A percentile compares a stretch with the other conserved stretches of the same genome.
Evolutionary conservation across 2,888 invertebrate genomes (phyloP).

Genomic region (Periphyllus acericola): DNA sequence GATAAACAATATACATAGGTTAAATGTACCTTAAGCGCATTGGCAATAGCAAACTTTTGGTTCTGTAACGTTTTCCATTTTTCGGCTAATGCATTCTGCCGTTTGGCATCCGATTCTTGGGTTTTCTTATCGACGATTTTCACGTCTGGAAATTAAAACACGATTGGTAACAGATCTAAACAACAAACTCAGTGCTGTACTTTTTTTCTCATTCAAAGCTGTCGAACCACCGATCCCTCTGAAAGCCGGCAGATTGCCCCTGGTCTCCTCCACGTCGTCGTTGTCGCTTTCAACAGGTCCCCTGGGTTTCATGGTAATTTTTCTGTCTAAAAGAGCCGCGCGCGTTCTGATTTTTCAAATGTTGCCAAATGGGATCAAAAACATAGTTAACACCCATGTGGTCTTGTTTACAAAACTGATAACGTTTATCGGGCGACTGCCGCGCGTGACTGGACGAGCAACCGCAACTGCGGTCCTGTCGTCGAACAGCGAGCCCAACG

Average conservation of each 20-base stretch:
- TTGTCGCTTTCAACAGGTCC: not conserved
- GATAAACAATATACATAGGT: not conserved
- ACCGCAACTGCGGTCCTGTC: not conserved
- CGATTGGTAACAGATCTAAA: not conserved
- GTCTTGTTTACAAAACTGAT: not conserved
- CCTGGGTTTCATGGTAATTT: not conserved
- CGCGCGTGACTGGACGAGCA: too few species aligned
- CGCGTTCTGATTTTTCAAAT: not conserved
- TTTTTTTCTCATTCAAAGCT: not conserved
- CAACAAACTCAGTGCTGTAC: not conserved
- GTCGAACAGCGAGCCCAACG: not conserved
- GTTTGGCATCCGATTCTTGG: conserved; percentile 48
- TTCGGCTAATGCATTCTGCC: conserved; percentile 56
- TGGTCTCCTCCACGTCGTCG: conserved; percentile 26
- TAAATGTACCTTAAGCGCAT: conserved; percentile 58
- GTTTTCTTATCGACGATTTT: not conserved
- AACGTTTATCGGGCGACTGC: not conserved
- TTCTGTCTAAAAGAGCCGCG: not conserved
- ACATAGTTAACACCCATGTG: not conserved
- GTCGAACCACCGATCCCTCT: conserved; percentile 40
- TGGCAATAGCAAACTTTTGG: conserved; percentile 55
- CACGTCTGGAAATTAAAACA: not conserved
- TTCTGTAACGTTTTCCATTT: conserved; percentile 60
- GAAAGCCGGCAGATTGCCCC: conserved; percentile 59
- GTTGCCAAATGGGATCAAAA: not conserved